Percentiles rank a stretch among this genome's conserved stretches.
Evolutionary conservation across 2,888 invertebrate species (phyloP).

Genomic region (Antheraea yamamai): DNA sequence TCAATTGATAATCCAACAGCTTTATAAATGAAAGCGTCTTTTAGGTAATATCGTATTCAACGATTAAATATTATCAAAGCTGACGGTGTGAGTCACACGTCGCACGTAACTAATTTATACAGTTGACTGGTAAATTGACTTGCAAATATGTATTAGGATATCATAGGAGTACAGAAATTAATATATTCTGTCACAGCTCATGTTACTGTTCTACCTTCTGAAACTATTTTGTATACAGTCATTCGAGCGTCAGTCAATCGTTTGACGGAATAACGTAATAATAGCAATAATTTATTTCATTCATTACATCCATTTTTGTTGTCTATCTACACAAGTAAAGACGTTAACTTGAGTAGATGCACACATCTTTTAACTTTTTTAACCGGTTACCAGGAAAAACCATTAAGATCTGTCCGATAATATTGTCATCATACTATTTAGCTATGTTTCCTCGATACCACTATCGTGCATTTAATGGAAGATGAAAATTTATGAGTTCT

Average conservation of each 20-base stretch:
- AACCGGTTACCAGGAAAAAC: no score
- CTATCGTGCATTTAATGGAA: no score
- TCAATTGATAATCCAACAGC: not conserved
- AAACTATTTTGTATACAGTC: not conserved
- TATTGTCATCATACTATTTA: no score
- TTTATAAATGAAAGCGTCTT: not conserved
- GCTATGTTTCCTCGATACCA: not conserved
- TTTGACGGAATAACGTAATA: not conserved
- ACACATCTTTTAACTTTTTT: no score
- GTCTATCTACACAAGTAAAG: no score
- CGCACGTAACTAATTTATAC: constrained; percentile 10
- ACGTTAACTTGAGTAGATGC: no score
- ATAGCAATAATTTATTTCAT: no score
- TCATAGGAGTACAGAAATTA: constrained; percentile 3
- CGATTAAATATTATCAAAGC: not conserved
- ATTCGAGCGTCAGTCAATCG: not conserved
- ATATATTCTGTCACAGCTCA: constrained; percentile 1
- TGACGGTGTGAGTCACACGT: not conserved
- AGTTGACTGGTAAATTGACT: constrained; percentile 15
- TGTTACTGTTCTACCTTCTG: not conserved
- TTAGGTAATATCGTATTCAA: not conserved
- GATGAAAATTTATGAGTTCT: no score
- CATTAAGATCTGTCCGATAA: no score
- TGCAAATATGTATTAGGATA: constrained; percentile 13
- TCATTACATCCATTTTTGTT: no score